Evolutionary conservation across 2,113 vertebrate species (phyloP).

Genomic region (Perca schrenkii): DNA sequence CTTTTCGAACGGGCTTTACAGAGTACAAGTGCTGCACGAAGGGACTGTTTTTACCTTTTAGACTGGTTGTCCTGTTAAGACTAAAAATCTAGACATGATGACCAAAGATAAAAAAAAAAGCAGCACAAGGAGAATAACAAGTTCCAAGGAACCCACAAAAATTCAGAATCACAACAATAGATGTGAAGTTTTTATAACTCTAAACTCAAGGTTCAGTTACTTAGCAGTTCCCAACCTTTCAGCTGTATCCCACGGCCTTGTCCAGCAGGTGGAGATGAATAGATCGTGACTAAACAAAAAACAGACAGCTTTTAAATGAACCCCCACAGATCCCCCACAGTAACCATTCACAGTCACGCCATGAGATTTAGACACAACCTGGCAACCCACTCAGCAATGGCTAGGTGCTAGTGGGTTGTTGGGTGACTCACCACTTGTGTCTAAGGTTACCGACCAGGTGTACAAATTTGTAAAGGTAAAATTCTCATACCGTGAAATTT

Average conservation of each 20-base stretch:
- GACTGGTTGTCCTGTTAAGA: neutral
- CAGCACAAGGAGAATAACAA: neutral
- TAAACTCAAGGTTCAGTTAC: neutral
- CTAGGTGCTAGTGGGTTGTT: neutral
- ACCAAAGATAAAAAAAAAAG: neutral
- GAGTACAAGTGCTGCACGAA: neutral
- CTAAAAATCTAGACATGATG: neutral
- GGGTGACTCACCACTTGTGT: neutral
- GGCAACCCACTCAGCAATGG: neutral
- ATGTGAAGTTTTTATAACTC: neutral
- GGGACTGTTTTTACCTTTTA: neutral
- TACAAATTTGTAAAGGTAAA: neutral
- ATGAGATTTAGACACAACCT: neutral
- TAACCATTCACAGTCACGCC: neutral
- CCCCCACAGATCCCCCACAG: neutral
- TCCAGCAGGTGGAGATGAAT: constrained; percentile 5
- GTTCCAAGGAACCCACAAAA: neutral
- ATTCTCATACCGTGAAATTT: neutral
- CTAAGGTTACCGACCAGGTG: neutral
- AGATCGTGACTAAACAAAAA: neutral
- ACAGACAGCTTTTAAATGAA: neutral
- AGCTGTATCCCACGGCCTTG: neutral
- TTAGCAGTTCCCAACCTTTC: neutral
- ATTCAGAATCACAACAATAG: neutral
- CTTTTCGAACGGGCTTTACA: neutral